Base-by-base conservation (phyloP, 2,888 invertebrate genomes). In the Mesorhabditis belari region DNA sequence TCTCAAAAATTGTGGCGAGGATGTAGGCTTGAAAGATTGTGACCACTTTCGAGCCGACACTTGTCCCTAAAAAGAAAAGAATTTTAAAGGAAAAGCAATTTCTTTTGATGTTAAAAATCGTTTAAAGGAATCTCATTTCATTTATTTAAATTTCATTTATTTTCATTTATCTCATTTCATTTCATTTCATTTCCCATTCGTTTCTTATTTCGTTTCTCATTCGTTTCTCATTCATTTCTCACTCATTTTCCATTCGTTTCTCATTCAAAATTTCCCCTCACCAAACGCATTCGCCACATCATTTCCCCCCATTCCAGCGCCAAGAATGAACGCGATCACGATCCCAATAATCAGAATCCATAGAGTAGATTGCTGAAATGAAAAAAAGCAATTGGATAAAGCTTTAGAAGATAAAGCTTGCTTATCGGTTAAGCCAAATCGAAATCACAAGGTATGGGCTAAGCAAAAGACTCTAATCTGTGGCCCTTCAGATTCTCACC, bases 221-320 rank as follows among this genome's bases (percentile, higher is more conserved):
- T 2, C 52, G 12, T 21, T 23, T n/a, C 44, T 24, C 21, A 24
- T 54, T 26, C 26, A 24, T 54, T 27, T 54, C 54, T 2, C 54
- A 25, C 54, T 54, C 54, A 25, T 27, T 54, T 27, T 54, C 54
- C 26, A 24, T 54, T 27, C 2, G 1, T 54, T 27, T 54, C 54
- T 54, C 49, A 21, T 27, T n/a, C 54, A 24, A 25, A 24, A 12
- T 19, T 54, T 27, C 21, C 54, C 9, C 49, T 3, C 25, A n/a
- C 54, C 96, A 82, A 98, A 98, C 6, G 94, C 92, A 82, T 98
- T 98, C 70, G 95, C 94, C 64, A 95, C 95, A 84, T 96, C 95
- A 82, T 96, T 96, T 65, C 95, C 95, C 55, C 96, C 96, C 79
- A 96, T 93, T 57, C 94, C 95, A 84, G 95, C 95, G 58, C 95